Percentiles rank a stretch among this genome's conserved stretches.
phyloP scores from a whole-genome alignment of 2,113 vertebrate species.

The Paradisaea rubra region DNA sequence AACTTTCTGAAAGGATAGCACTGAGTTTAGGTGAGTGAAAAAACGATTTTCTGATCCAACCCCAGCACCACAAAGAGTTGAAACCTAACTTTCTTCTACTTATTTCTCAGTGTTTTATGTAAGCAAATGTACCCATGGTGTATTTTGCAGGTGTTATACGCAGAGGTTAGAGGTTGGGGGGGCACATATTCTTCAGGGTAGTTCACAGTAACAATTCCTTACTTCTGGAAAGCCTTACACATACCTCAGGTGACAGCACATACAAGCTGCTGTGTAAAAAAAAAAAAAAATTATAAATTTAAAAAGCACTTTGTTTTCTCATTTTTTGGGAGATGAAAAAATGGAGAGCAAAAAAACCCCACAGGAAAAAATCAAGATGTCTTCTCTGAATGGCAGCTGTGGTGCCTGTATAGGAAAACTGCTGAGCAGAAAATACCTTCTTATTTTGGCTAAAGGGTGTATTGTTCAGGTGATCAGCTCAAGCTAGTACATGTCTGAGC shows the following conservation, averaged over 20 bases:
- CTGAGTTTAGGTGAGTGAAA: not conserved
- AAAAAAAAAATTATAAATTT: not conserved
- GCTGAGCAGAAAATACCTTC: not conserved
- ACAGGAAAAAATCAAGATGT: not conserved
- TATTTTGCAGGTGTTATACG: not conserved
- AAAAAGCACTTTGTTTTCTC: not conserved
- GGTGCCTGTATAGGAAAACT: not conserved
- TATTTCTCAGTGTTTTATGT: not conserved
- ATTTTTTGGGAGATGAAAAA: not conserved
- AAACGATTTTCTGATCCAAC: not conserved
- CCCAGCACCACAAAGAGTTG: not conserved
- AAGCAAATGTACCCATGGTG: not conserved
- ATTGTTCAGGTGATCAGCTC: not conserved
- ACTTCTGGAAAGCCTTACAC: not conserved
- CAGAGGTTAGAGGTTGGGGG: fast-evolving
- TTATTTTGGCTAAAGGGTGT: not conserved
- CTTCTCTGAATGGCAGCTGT: not conserved
- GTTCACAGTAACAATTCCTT: not conserved
- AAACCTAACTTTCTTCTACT: not conserved
- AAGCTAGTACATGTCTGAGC: not conserved
- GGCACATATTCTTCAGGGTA: not conserved
- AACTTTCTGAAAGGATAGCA: not conserved
- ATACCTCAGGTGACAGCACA: not conserved
- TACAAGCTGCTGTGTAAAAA: not conserved
- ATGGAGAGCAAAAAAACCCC: fast-evolving